Conservation (phyloP, 2,113 vertebrate genomes). For the Shinisaurus crocodilurus region DNA sequence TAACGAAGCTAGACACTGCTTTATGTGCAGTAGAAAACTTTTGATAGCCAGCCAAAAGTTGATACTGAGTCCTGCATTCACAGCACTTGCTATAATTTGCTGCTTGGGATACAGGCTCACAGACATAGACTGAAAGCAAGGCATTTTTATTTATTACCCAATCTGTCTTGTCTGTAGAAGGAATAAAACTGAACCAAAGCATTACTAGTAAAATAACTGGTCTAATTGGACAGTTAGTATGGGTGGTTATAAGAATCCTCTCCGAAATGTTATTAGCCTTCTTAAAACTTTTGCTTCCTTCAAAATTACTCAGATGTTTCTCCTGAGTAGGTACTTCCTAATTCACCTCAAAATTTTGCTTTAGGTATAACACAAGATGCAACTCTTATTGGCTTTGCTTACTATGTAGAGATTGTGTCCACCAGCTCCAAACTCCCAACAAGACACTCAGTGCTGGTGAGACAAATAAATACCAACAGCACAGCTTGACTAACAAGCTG, state of each 20-base stretch:
- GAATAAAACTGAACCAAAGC: slow-evolving; percentile 22
- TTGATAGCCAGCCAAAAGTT: neutral
- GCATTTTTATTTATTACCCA: neutral
- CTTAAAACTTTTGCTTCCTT: neutral
- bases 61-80: neutral
- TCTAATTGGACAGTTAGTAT: neutral
- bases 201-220: slow-evolving; percentile 7
- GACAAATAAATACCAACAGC: neutral
- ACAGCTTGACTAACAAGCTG: neutral
- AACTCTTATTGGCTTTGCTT: neutral
- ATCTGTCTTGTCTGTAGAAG: slow-evolving; percentile 44
- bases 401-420: neutral
- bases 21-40: neutral
- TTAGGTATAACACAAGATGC: neutral
- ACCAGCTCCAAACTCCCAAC: neutral
- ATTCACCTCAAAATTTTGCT: neutral
- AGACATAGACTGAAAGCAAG: neutral
- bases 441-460: neutral
- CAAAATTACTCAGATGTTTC: neutral
- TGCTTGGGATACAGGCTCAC: neutral
- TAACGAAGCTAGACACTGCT: neutral
- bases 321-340: neutral
- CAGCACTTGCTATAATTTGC: neutral
- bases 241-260: neutral
- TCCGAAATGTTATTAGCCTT: neutral